These are phyloP conservation scores for Apostichopus parvimensis DNA, from an alignment of 35 echinoderm and acorn worm genomes.

Conservation along the genomic window DNA sequence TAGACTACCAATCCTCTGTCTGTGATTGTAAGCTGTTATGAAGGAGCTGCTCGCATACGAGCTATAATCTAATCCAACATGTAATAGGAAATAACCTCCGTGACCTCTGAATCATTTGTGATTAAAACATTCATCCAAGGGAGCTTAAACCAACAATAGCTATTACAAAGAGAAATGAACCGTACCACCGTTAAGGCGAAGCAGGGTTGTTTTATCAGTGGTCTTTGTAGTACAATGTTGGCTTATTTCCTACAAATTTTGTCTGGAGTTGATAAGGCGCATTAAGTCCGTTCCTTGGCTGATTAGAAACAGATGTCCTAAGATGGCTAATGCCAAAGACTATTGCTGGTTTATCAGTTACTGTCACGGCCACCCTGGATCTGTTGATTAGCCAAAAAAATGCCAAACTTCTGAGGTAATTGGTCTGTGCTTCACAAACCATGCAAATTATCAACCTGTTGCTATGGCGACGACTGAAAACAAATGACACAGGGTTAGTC, in stretches of 20 bases:
- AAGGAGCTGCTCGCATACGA: neutral
- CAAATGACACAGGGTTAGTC: conserved; percentile 20
- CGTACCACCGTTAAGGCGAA: conserved; percentile 29
- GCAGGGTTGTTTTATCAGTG: conserved; percentile 44
- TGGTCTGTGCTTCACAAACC: conserved; percentile 56
- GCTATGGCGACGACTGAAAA: conserved; percentile 45
- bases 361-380: conserved; percentile 48
- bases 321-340: conserved; percentile 57
- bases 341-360: conserved; percentile 49
- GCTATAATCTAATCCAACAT: conserved; percentile 20
- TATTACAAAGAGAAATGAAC: conserved; percentile 45
- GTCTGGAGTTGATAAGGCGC: conserved; percentile 58
- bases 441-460: conserved; percentile 54
- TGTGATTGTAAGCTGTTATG: conserved; percentile 1
- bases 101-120: conserved; percentile 55
- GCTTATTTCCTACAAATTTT: conserved; percentile 29
- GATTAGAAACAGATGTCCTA: conserved; percentile 59
- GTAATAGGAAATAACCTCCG: conserved; percentile 44
- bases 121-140: conserved; percentile 59
- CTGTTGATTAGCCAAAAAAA: conserved; percentile 53
- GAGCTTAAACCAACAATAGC: conserved; percentile 52
- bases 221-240: conserved; percentile 36
- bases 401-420: conserved; percentile 49
- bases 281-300: conserved; percentile 46
- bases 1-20: neutral